Evolutionary conservation across 2,888 invertebrate genomes (phyloP).

Genomic region (Scaeva pyrastri): DNA sequence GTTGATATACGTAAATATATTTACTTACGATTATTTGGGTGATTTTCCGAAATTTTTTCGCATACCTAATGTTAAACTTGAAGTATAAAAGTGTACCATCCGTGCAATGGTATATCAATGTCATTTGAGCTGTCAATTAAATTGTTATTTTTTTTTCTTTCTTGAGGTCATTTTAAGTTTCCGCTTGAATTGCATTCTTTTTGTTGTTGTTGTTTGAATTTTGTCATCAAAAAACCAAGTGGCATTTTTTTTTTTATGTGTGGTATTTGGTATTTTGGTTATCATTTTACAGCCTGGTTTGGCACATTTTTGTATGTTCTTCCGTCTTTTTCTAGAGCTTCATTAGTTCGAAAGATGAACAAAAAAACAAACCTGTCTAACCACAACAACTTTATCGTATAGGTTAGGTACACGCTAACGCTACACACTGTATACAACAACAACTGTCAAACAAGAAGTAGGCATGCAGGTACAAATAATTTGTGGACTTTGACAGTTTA

Average conservation of each 20-base stretch:
- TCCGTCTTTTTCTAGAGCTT: conserved; percentile 24
- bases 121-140: conserved; percentile 57
- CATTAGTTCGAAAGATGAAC: not conserved
- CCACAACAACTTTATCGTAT: conserved; percentile 38
- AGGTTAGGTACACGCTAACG: not conserved
- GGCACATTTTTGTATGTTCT: conserved; percentile 29
- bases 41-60: not conserved
- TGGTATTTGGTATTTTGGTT: conserved; percentile 36
- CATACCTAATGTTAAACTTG: conserved; percentile 12
- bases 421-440: not conserved
- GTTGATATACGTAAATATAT: not conserved
- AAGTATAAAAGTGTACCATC: conserved; percentile 34
- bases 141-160: not conserved
- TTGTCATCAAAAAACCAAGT: not conserved
- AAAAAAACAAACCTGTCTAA: conserved; percentile 50
- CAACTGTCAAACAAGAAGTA: not conserved
- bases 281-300: conserved; percentile 59
- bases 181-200: conserved; percentile 29
- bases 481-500: conserved; percentile 54
- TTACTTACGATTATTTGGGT: not conserved
- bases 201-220: conserved; percentile 21
- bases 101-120: conserved; percentile 33
- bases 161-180: conserved; percentile 3
- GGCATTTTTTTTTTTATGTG: not conserved
- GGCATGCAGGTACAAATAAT: conserved; percentile 5